Evolutionary conservation across 2,888 invertebrate species (phyloP), one percentile per base, ranked within the genome.

Genomic region (Thereva nobilitata): DNA sequence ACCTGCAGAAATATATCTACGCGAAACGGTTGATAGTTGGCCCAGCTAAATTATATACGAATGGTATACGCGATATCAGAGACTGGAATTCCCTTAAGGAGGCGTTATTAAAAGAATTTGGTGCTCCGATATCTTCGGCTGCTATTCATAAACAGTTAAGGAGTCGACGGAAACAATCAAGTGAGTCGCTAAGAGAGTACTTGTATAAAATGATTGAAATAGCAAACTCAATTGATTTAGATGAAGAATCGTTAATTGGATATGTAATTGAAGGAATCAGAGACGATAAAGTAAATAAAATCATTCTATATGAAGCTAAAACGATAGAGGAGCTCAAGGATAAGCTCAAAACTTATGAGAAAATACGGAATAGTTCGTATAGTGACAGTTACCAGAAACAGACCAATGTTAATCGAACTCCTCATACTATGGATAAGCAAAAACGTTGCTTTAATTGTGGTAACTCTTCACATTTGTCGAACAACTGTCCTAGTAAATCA

Each of bases 171-270:
- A 71, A 67, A 42, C 64, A 66, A 47, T 5, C 9, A n/a, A 45
- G 34, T 42, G 71, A 71, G 38, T 67, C 53, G n/a, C 38, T 66
- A 7, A 56, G 57, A 3, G 70, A 70, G 8, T 68, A 66, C 34
- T 38, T 67, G 0, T 69, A 67, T 10, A 56, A 66, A 12, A 37
- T 68, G 52, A 63, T 66, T 4, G 67, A 64, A 4, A 68, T 63
- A 3, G 67, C 70, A 1, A 68, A 63, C 7, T 42, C 68, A 3
- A 67, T 66, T n/a, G 1, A 12, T 7, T 42, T 69, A 2, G 68
- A 69, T 37, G 69, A 68, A 5, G 67, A 64, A 7, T 67, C 67
- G 2, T 4, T 69, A 5, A 65, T 69, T 9, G 53, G 67, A 52
- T 69, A 69, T 38, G 68, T 69, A 6, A 66, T 69, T 3, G 53